Conservation (phyloP, 1,140 invertebrate species). For the Zaprionus camerounensis region DNA sequence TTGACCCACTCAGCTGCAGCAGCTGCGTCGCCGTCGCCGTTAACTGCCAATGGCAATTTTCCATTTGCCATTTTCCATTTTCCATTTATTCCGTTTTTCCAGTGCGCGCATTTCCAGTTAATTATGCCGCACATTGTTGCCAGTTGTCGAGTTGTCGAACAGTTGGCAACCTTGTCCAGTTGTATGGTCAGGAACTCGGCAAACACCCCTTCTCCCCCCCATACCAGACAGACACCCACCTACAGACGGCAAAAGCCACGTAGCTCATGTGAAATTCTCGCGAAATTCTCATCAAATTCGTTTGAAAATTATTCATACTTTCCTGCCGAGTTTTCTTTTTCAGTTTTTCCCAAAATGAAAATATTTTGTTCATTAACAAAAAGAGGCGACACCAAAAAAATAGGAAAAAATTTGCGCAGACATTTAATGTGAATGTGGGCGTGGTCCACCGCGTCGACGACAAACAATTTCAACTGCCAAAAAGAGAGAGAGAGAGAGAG, state of each 20-base stretch:
- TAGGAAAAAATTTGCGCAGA: constrained; percentile 33
- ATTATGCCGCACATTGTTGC: constrained; percentile 73
- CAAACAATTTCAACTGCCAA: constrained; percentile 72
- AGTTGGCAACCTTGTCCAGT: constrained; percentile 43
- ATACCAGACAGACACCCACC: neutral
- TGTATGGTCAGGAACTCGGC: constrained; percentile 9
- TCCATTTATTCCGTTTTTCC: constrained; percentile 36
- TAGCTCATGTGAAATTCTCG: constrained; percentile 61
- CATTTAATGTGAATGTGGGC: constrained; percentile 56
- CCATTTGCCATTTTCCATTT: constrained; percentile 36
- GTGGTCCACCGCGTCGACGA: constrained; percentile 49
- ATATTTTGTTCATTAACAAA: constrained; percentile 42
- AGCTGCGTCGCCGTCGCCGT: neutral
- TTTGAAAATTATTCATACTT: constrained; percentile 44
- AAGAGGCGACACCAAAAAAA: constrained; percentile 10
- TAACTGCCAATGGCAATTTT: constrained; percentile 35
- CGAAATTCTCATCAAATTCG: constrained; percentile 64
- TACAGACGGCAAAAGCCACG: neutral
- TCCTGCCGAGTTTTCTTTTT: constrained; percentile 8
- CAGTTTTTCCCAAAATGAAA: constrained; percentile 23
- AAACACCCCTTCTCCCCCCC: neutral
- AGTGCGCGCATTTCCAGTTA: constrained; percentile 62
- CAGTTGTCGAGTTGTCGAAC: constrained; percentile 55
- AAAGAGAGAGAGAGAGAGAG: constrained; percentile 25
- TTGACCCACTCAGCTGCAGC: constrained; percentile 68